Conservation (phyloP, 2,888 invertebrate genomes). For the Rhogogaster chlorosoma region DNA sequence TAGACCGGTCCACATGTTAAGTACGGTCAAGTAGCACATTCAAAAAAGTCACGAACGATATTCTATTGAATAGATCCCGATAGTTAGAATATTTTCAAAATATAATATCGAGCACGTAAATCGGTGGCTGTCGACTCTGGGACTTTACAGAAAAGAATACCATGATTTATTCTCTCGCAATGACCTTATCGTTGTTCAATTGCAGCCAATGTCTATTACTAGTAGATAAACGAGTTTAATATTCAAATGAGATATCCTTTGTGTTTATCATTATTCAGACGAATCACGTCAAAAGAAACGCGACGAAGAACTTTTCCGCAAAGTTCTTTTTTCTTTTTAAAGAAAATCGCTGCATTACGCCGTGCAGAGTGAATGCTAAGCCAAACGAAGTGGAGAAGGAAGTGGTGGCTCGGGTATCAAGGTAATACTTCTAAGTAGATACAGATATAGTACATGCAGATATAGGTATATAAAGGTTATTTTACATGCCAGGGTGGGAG, state of each 20-base stretch:
- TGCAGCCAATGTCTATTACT: not conserved
- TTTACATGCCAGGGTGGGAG: not conserved
- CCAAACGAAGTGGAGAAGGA: not conserved
- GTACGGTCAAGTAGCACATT: too few relatives aligned
- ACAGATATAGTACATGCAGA: not conserved
- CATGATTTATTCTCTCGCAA: not conserved
- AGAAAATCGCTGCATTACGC: not conserved
- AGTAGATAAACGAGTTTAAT: not conserved
- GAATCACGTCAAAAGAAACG: not conserved
- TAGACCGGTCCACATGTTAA: too few relatives aligned
- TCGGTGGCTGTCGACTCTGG: not conserved
- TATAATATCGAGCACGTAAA: not conserved
- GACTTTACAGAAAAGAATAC: not conserved
- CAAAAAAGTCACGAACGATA: too few relatives aligned
- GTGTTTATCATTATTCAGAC: not conserved
- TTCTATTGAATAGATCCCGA: too few relatives aligned
- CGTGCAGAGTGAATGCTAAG: not conserved
- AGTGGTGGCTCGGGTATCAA: constrained; percentile 22
- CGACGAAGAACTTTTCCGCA: not conserved
- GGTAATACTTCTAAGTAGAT: not conserved
- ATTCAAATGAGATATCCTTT: not conserved
- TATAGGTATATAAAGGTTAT: not conserved
- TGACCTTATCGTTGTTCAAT: not conserved
- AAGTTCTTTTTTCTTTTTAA: not conserved
- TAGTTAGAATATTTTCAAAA: not conserved